Conservation (phyloP, 2,113 vertebrate genomes). For the Anolis sagrei region DNA sequence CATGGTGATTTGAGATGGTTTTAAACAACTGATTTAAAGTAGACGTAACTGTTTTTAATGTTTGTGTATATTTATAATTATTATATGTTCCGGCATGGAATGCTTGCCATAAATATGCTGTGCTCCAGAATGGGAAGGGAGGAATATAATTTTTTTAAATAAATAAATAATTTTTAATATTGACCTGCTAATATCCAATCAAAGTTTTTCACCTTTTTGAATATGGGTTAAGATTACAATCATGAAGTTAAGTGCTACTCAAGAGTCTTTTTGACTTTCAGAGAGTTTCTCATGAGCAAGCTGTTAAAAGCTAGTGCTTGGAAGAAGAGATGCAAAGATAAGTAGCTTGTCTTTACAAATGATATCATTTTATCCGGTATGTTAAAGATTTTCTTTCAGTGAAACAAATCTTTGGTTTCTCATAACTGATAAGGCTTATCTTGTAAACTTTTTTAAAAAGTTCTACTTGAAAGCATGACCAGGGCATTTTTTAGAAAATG, state of each 20-base stretch:
- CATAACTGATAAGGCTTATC: neutral
- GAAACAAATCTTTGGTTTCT: neutral
- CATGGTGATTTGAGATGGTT: too few relatives aligned
- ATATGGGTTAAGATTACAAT: neutral
- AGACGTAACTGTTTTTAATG: too few relatives aligned
- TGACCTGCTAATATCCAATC: neutral
- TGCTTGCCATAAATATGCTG: too few relatives aligned
- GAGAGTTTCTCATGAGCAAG: conserved; percentile 13
- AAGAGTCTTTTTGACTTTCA: conserved; percentile 4
- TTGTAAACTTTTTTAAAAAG: neutral
- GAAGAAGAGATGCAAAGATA: conserved; percentile 14
- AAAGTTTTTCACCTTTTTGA: neutral
- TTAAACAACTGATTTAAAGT: too few relatives aligned
- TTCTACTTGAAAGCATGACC: neutral
- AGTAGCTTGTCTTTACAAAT: neutral
- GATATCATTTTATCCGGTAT: neutral
- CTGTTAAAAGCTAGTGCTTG: conserved; percentile 2
- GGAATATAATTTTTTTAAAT: too few relatives aligned
- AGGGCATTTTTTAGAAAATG: rapidly evolving
- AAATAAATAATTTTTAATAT: too few relatives aligned
- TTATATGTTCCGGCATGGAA: too few relatives aligned
- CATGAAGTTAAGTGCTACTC: neutral
- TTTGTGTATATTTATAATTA: too few relatives aligned
- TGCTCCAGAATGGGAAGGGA: too few relatives aligned
- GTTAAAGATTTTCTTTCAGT: neutral